phyloP scores from a whole-genome alignment of 2,113 vertebrate genomes.

The Sula dactylatra region DNA sequence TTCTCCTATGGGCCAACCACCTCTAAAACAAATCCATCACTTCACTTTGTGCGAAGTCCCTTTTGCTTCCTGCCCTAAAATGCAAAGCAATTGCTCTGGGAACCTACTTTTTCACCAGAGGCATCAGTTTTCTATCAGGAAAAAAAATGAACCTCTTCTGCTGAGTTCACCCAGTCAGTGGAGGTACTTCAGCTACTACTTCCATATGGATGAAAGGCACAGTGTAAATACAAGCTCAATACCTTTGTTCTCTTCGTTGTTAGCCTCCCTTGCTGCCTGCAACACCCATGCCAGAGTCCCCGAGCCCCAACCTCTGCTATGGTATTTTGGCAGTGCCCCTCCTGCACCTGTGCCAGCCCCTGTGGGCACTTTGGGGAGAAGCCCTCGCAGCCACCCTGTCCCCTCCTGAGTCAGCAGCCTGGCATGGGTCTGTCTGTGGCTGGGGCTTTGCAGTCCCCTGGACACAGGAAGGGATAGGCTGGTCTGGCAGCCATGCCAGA shows the following conservation, averaged over 20 bases:
- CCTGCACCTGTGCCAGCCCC: neutral
- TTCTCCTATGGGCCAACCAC: neutral
- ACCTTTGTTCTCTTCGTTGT: neutral
- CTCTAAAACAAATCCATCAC: neutral
- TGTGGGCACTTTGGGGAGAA: neutral
- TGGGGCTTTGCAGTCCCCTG: neutral
- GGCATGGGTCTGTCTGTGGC: rapidly evolving
- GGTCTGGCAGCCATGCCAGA: neutral
- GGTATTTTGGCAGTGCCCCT: neutral
- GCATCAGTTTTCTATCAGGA: neutral
- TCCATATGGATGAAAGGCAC: neutral
- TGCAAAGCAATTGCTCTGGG: neutral
- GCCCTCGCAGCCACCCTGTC: neutral
- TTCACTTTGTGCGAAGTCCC: neutral
- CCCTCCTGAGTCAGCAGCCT: neutral
- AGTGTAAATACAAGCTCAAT: neutral
- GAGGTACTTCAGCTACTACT: neutral
- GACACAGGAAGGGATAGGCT: neutral
- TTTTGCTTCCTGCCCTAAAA: neutral
- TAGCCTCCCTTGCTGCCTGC: neutral
- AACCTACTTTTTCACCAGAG: neutral
- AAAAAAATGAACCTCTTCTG: neutral
- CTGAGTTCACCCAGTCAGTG: neutral
- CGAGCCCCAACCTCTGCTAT: neutral
- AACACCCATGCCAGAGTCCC: neutral